Conservation (phyloP, 2,113 vertebrate species). For the Lampris incognitus region DNA sequence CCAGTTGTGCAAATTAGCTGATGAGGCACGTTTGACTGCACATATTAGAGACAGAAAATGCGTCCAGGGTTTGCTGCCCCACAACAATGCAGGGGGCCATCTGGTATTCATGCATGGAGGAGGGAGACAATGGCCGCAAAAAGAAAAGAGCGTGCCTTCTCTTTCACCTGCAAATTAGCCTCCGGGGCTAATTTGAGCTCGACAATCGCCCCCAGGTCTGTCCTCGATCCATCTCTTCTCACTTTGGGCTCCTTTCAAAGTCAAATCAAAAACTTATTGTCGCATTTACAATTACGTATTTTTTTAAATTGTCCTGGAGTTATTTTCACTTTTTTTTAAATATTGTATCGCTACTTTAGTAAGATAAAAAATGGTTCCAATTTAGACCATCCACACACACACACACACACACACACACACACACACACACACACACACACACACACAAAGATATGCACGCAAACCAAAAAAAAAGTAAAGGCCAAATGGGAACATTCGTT, state of each 20-base stretch:
- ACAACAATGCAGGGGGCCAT: slow-evolving; percentile 88
- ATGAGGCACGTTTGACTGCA: slow-evolving; percentile 26
- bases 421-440: not conserved
- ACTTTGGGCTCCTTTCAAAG: slow-evolving; percentile 54
- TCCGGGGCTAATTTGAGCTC: slow-evolving; percentile 87
- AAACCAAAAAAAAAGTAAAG: slow-evolving; percentile 10
- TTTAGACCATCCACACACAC: not conserved
- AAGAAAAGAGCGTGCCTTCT: slow-evolving; percentile 89
- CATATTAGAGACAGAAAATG: not conserved
- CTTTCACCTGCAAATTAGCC: slow-evolving; percentile 97
- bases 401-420: not conserved
- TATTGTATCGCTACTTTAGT: not conserved
- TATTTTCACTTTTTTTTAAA: not conserved
- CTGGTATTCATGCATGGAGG: slow-evolving; percentile 87
- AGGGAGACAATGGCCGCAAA: slow-evolving; percentile 87
- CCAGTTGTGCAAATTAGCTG: slow-evolving; percentile 55
- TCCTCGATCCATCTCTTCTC: slow-evolving; percentile 70
- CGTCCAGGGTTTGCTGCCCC: slow-evolving; percentile 17
- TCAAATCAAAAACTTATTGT: slow-evolving; percentile 24
- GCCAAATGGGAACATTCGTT: slow-evolving; percentile 11
- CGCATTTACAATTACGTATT: not conserved
- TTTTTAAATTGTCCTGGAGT: slow-evolving; percentile 8
- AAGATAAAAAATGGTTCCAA: no score
- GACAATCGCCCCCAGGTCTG: slow-evolving; percentile 70
- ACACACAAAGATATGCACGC: no score